These are phyloP conservation scores for Tor tambroides DNA, from an alignment of 2,113 vertebrate genomes.

Conservation along the genomic window DNA sequence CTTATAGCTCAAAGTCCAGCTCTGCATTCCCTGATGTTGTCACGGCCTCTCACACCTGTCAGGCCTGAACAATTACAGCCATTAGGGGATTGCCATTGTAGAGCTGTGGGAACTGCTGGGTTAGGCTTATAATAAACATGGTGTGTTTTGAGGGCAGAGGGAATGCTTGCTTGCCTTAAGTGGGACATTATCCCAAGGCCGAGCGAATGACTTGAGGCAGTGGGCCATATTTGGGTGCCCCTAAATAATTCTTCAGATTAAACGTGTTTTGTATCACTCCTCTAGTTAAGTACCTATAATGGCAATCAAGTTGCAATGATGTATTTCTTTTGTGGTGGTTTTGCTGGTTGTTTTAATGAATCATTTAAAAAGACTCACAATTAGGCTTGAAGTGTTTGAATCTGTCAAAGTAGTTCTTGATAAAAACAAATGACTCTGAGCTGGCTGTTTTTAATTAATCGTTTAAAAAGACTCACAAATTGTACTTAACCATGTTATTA, in stretches of 20 bases:
- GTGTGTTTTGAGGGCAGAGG: background rate
- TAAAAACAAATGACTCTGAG: background rate
- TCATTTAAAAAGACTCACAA: background rate
- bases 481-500: no score
- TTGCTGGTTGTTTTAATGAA: background rate
- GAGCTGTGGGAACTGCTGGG: conserved; percentile 52
- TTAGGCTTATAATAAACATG: conserved; percentile 32
- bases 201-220: conserved; percentile 25
- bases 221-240: background rate
- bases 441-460: background rate
- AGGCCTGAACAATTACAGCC: conserved; percentile 62
- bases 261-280: background rate
- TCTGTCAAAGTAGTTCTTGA: background rate
- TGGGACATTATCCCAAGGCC: conserved; percentile 57
- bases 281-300: background rate
- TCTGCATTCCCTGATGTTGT: conserved; percentile 18
- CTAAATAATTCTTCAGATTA: background rate
- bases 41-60: conserved; percentile 60
- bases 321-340: background rate
- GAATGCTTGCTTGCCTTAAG: conserved; percentile 59
- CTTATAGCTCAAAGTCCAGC: conserved; percentile 4
- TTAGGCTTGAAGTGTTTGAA: background rate
- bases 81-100: conserved; percentile 68
- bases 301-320: background rate
- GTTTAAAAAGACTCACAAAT: background rate